A percentile compares a stretch with the other conserved stretches of the same genome.
Evolutionary conservation across 1,140 invertebrate genomes (phyloP).

Genomic region (Diprion similis): DNA sequence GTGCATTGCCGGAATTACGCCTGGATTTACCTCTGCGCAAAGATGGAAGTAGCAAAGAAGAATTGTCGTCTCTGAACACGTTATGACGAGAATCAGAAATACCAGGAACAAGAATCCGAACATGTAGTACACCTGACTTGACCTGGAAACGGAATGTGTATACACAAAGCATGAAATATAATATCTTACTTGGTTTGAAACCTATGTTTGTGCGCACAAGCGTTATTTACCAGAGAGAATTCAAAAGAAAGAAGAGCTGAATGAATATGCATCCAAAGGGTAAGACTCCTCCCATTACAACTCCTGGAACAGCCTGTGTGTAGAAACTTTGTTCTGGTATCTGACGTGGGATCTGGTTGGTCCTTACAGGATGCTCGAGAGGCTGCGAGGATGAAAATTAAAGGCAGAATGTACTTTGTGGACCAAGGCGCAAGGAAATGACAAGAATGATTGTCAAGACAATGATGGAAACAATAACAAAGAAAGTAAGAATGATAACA

Average conservation of each 20-base stretch:
- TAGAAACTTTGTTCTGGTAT: constrained; percentile 98
- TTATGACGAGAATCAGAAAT: constrained; percentile 96
- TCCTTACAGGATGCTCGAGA: constrained; percentile 95
- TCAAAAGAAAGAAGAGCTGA: constrained; percentile 98
- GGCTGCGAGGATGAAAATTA: constrained; percentile 65
- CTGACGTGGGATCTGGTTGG: constrained; percentile 98
- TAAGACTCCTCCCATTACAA: constrained; percentile 97
- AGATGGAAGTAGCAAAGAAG: constrained; percentile 98
- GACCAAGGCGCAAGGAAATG: constrained; percentile 3
- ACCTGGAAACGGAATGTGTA: constrained; percentile 46
- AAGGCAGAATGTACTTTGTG: neutral
- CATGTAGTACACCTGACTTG: constrained; percentile 98
- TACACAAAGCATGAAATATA: too few species aligned
- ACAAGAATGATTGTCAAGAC: neutral
- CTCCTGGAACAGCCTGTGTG: constrained; percentile 90
- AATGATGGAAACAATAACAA: neutral
- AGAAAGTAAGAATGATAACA: constrained; percentile 1
- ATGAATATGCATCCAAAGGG: constrained; percentile 99
- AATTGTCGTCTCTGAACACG: constrained; percentile 98
- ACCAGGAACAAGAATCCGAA: constrained; percentile 99
- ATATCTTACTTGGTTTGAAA: too few species aligned
- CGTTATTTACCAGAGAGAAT: constrained; percentile 87
- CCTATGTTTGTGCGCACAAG: too few species aligned
- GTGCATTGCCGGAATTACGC: neutral
- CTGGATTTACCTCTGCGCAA: constrained; percentile 90